Evolutionary conservation across 2,797 vertebrate genomes (phyloP), one percentile per base, ranked within the genome.

Genomic region (Arctocebus calabarensis): DNA sequence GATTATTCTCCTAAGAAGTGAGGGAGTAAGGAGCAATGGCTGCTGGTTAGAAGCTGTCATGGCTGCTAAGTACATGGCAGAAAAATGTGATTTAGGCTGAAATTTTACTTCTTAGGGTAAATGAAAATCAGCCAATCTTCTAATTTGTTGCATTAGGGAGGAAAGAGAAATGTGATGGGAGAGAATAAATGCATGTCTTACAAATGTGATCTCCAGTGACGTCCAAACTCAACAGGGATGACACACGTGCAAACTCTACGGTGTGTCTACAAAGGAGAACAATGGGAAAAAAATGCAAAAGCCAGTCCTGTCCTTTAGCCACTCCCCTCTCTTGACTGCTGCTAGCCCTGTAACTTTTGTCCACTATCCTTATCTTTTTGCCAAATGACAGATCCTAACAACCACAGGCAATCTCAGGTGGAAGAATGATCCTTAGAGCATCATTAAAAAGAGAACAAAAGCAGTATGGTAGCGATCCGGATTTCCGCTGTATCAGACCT

Each of bases 71-170:
- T 83, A 34, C 66, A 48, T 70, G 2, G 45, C 11, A 94, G 77
- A 97, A 89, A 43, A 10, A 91, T 84, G 16, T 32, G 94, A 96
- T 87, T 96, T 90, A 96, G 91, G 94, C n/a, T 89, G 62, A 92
- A 94, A 95, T 92, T 94, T 95, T 96, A 88, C 88, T 97, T 97
- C 97, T 40, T 86, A 95, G 87, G 78, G 94, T 93, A 74, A 95
- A 96, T 79, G 91, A 97, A 90, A 92, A 82, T 61, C 93, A 83
- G 93, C 89, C 77, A 95, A 59, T 66, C 97, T 97, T 84, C 96
- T 88, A 70, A 87, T 93, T 84, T 96, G 90, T 25, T 91, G 40
- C 22, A 64, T 92, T 79, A 96, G 62, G 43, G 43, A 64, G 82
- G 93, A 59, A 95, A 95, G 32, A 59, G 52, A 93, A 19, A 87